phyloP scores from a whole-genome alignment of 1,140 invertebrate species.

The Drosophila ercepeae region DNA sequence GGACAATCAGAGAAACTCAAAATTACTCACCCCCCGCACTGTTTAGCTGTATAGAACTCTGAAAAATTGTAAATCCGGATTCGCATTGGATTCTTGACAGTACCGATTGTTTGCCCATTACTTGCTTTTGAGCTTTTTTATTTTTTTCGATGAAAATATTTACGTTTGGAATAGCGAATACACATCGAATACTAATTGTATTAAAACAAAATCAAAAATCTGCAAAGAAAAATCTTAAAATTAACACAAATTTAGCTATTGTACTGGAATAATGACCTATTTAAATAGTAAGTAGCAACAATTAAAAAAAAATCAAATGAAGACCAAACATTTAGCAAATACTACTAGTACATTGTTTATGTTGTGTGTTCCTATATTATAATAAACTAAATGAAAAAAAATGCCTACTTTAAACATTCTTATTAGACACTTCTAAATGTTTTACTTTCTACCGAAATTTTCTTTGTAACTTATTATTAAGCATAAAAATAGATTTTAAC shows the following conservation, averaged over 20 bases:
- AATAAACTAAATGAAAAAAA: constrained; percentile 38
- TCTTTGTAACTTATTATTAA: constrained; percentile 73
- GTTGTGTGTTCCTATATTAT: constrained; percentile 76
- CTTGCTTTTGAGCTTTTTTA: constrained; percentile 55
- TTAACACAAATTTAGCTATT: constrained; percentile 75
- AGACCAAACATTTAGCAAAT: constrained; percentile 56
- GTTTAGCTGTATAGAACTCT: constrained; percentile 52
- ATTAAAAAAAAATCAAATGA: constrained; percentile 56
- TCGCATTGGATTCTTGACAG: constrained; percentile 58
- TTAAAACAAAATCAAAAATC: constrained; percentile 64
- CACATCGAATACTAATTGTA: constrained; percentile 18
- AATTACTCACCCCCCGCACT: constrained; percentile 18
- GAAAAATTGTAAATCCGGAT: constrained; percentile 57
- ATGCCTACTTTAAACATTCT: constrained; percentile 60
- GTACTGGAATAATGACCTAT: constrained; percentile 79
- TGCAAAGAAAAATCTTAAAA: constrained; percentile 60
- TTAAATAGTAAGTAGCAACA: constrained; percentile 80
- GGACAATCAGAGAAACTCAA: constrained; percentile 3
- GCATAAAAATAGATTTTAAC: constrained; percentile 70
- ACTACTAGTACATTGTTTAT: constrained; percentile 77
- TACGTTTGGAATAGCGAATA: constrained; percentile 59
- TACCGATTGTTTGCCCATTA: constrained; percentile 35
- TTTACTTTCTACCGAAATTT: constrained; percentile 70
- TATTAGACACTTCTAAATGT: constrained; percentile 79
- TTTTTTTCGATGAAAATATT: constrained; percentile 36